These are phyloP conservation scores for Pampus argenteus DNA, from an alignment of 2,797 vertebrate species.

Conservation along the genomic window DNA sequence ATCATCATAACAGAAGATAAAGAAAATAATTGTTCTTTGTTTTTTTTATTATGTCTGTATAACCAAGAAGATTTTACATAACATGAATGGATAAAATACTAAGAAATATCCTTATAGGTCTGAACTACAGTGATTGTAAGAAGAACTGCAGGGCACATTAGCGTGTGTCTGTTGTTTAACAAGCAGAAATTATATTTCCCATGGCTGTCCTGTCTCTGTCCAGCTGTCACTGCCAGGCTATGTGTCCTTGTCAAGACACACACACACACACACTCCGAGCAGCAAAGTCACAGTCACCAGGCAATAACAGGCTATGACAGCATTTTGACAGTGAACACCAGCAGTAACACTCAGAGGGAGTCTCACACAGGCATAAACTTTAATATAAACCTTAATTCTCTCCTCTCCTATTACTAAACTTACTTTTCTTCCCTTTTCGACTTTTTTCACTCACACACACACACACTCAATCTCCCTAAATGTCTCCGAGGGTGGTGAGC, in stretches of 20 bases:
- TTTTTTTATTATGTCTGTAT: too few species aligned
- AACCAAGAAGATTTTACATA: too few species aligned
- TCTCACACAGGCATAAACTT: background rate
- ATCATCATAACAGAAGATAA: background rate
- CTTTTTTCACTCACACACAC: background rate
- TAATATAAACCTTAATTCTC: background rate
- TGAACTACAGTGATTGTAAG: background rate
- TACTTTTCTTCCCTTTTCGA: background rate
- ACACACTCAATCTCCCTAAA: too few species aligned
- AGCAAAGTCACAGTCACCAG: constrained; percentile 18
- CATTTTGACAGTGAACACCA: constrained; percentile 10
- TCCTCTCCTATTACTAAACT: background rate
- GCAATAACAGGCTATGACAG: constrained; percentile 13
- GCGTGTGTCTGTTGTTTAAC: constrained; percentile 9
- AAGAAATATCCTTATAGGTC: background rate
- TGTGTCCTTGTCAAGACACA: constrained; percentile 14
- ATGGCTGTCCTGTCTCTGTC: constrained; percentile 23
- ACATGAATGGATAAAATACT: background rate
- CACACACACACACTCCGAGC: background rate
- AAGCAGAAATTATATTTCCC: constrained; percentile 42
- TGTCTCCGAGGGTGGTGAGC: too few species aligned
- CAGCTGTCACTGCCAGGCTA: constrained; percentile 22
- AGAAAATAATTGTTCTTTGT: background rate
- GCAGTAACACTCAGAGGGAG: background rate
- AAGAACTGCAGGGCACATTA: constrained; percentile 5